Evolutionary conservation across 2,113 vertebrate species (phyloP), one percentile per base, ranked within the genome.

Genomic region (Calidris pugnax): DNA sequence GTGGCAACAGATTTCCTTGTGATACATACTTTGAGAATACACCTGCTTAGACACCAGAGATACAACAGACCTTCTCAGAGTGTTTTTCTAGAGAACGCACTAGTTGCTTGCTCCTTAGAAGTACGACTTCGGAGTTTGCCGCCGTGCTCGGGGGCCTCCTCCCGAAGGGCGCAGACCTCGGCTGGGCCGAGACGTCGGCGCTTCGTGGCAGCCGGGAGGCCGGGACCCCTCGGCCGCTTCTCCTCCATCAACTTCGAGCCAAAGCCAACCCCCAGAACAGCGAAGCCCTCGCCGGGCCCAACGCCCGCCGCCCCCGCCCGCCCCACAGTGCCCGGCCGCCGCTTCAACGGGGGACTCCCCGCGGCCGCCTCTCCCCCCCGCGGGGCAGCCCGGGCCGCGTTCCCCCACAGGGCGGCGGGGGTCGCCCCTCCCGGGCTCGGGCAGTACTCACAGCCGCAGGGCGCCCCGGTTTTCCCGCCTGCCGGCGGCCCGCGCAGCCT

Each of bases 381-480:
- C 14, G 7, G 51, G 35, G 13, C 41, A 11, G 66, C 48, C 41
- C 39, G 26, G 53, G 28, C 50, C 23, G 48, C 48, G 13, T 21
- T 4, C 35, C 35, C 23, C 22, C 39, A 7, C 15, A 7, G 27
- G 30, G 43, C 28, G 47, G 41, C 20, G 35, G 9, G 62, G 45
- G 55, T 22, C 47, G 47, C 30, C 48, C 14, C n/a, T 13, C 47
- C 69, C 35, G 22, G 4, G 7, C 5, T 14, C 11, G 14, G 43
- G 47, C 60, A 4, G 10, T 88, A 98, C 98, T 98, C 66, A 98
- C 98, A 89, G 90, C 55, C 83, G 89, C 13, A 91, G 35, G 59
- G 47, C 68, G 37, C 53, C 82, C 85, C 45, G 97, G 89, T 81
- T 62, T 43, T 98, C 98, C 19, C 93, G 95, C 87, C 92, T 97